Percentiles rank a stretch among this genome's conserved stretches.
phyloP scores from a whole-genome alignment of 2,113 vertebrate species.

The Notechis scutatus region DNA sequence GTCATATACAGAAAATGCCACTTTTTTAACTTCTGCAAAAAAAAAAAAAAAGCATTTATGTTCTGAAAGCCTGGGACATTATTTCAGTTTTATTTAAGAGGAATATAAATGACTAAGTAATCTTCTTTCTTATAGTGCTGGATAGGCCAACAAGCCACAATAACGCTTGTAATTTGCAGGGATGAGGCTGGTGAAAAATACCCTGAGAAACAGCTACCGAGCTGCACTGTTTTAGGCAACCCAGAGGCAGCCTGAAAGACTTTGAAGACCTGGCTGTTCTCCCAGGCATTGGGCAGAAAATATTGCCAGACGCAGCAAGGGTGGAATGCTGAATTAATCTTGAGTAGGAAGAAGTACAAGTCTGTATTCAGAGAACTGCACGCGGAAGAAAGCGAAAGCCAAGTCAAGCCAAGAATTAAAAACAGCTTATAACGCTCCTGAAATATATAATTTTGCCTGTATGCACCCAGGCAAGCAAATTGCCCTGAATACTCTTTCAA shows the following conservation, averaged over 20 bases:
- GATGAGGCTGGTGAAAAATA: not conserved
- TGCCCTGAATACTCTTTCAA: not conserved
- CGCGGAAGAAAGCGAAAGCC: not conserved
- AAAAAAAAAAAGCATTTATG: not conserved
- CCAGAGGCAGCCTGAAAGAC: not conserved
- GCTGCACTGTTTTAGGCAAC: not conserved
- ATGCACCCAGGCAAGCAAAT: not conserved
- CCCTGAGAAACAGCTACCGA: not conserved
- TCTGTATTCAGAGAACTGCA: not conserved
- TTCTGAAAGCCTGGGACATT: not conserved
- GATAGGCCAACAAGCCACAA: not conserved
- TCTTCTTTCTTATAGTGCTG: constrained; percentile 17
- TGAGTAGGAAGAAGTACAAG: not conserved
- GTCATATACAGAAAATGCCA: not conserved
- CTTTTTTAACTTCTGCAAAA: not conserved
- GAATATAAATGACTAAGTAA: not conserved
- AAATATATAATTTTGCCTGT: not conserved
- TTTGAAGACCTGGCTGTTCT: not conserved
- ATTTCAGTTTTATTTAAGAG: not conserved
- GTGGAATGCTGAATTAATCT: not conserved
- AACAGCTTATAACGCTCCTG: not conserved
- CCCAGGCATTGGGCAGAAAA: not conserved
- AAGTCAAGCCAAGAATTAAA: not conserved
- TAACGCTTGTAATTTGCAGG: not conserved
- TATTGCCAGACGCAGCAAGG: not conserved